Evolutionary conservation across 2,113 vertebrate genomes (phyloP).

Genomic region (Neogale vison): DNA sequence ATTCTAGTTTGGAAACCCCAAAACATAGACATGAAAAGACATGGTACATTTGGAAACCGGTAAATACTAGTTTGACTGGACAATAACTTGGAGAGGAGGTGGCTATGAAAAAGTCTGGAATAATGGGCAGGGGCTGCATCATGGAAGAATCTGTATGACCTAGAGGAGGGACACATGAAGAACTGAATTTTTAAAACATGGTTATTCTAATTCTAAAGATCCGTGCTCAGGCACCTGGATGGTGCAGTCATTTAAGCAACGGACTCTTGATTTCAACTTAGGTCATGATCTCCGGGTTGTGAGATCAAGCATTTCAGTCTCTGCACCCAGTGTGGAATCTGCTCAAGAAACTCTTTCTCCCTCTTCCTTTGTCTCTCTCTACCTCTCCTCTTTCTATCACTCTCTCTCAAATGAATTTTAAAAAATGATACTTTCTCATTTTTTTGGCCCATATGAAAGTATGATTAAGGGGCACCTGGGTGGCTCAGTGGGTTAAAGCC

Average conservation of each 20-base stretch:
- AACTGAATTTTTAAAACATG: neutral
- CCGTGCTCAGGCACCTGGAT: neutral
- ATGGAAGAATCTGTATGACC: neutral
- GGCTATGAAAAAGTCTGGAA: neutral
- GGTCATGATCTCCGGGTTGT: neutral
- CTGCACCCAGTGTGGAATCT: neutral
- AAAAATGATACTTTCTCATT: neutral
- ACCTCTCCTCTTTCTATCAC: neutral
- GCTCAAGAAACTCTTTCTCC: neutral
- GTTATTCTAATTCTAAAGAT: neutral
- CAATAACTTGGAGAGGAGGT: neutral
- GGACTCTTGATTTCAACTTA: neutral
- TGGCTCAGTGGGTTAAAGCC: no score
- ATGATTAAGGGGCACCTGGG: neutral
- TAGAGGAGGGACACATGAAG: neutral
- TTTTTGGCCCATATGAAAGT: neutral
- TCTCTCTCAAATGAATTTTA: neutral
- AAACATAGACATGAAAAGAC: neutral
- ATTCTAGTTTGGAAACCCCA: neutral
- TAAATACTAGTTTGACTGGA: neutral
- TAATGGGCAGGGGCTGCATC: rapidly evolving
- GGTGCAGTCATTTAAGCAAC: neutral
- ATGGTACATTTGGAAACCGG: neutral
- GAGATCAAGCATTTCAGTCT: neutral
- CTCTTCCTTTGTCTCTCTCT: neutral